Base-by-base conservation (phyloP, 2,797 vertebrate species). In the Myotis myotis region DNA sequence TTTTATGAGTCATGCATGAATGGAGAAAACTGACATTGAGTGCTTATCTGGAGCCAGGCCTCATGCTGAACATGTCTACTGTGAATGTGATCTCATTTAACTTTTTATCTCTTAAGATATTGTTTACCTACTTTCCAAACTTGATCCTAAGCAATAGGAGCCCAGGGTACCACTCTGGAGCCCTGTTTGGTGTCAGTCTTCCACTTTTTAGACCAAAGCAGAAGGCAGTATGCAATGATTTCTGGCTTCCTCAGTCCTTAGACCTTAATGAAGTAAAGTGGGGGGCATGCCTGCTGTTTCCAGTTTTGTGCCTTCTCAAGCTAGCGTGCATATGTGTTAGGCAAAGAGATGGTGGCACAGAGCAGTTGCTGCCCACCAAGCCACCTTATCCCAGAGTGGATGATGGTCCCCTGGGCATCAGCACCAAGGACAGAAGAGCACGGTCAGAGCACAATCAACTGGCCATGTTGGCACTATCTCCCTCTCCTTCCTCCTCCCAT, bases 401-500 rank as follows among this genome's bases (percentile, higher is more conserved):
- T 89, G 36, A 53, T 87, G 38, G 13, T 76, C 60, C 81, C 28
- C 20, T 83, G 51, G 81, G 57, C 75, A 70, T 47, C 28, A 72
- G 87, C 57, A 90, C 78, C 64, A 70, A 71, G 75, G 44, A 89
- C 64, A 81, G 79, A 87, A 38, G 25, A 49, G 38, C 2, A 3
- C 20, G 15, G 49, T 49, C 80, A 51, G 44, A 82, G 53, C 74
- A 82, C 85, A 92, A 89, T 79, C 85, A 62, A 1, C 74, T 33
- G 30, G 68, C 38, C n/a, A 0, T 83, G 3, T 88, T 90, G 71
- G 74, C 36, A 30, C 91, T 81, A 87, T 84, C 89, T 89, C 44
- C 89, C 44, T 96, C 87, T 95, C 57, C 87, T 92, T 85, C 88
- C 51, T 95, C 96, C 91, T 97, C 85, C 47, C 81, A 17, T 97